Conservation (phyloP, 2,113 vertebrate species). For the Seriola rivoliana region DNA sequence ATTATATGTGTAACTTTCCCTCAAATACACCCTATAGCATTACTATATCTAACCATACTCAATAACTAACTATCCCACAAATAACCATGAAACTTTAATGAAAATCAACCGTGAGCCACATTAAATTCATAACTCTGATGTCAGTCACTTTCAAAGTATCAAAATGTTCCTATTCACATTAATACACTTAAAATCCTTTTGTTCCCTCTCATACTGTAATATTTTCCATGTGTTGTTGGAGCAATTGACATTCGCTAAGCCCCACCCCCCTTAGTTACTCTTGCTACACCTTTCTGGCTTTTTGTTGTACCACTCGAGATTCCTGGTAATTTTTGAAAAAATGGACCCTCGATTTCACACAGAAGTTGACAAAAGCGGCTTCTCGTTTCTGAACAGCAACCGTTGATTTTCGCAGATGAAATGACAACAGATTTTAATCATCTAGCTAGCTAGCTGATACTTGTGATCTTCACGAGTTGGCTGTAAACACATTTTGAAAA, state of each 20-base stretch:
- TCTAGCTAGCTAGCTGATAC: background rate
- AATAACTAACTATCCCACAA: conserved; percentile 19
- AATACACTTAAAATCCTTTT: background rate
- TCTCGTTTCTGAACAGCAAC: background rate
- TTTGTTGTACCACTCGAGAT: background rate
- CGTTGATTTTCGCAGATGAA: too few relatives aligned
- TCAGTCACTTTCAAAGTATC: background rate
- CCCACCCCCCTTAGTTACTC: background rate
- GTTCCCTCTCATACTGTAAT: background rate
- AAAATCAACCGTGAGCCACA: background rate
- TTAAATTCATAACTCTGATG: background rate
- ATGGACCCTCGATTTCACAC: background rate
- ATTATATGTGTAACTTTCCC: conserved; percentile 12
- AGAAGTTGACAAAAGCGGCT: background rate
- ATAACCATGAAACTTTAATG: background rate
- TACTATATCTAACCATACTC: conserved; percentile 21
- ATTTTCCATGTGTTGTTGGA: background rate
- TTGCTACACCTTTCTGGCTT: background rate
- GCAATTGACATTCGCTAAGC: background rate
- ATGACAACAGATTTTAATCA: background rate
- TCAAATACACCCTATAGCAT: background rate
- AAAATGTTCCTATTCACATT: background rate
- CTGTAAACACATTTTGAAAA: background rate
- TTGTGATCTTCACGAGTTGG: background rate
- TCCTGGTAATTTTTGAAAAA: background rate